These are phyloP conservation scores for Darevskia nairensis DNA, from an alignment of 2,797 vertebrate species.

Conservation along the genomic window DNA sequence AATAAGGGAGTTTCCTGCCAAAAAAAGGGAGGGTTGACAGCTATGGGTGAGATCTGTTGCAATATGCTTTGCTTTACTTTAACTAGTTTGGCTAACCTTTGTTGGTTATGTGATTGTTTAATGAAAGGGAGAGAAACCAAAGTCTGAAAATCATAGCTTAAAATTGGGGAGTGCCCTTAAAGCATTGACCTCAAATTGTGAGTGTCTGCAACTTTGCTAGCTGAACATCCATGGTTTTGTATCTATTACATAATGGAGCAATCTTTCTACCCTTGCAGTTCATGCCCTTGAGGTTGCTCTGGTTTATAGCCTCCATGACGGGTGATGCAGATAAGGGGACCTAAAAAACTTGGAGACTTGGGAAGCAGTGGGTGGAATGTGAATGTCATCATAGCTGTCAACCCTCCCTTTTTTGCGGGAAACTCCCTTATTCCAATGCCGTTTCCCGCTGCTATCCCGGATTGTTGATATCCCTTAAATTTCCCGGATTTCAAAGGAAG, in stretches of 20 bases:
- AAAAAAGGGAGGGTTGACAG: too few species aligned
- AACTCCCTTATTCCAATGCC: too few species aligned
- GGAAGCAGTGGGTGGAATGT: background rate
- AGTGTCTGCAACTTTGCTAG: background rate
- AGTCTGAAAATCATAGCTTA: background rate
- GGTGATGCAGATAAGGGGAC: rapidly evolving
- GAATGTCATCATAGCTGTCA: too few species aligned
- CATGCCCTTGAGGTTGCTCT: rapidly evolving
- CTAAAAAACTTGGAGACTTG: rapidly evolving
- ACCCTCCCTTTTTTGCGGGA: too few species aligned
- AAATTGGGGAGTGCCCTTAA: background rate
- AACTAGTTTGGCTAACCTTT: background rate
- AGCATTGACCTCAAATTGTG: background rate
- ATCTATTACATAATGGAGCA: background rate
- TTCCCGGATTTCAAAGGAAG: too few species aligned
- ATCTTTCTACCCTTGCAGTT: background rate
- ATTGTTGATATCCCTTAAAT: too few species aligned
- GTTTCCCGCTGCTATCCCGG: too few species aligned
- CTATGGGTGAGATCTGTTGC: too few species aligned
- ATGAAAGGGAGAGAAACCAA: background rate
- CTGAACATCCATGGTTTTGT: rapidly evolving
- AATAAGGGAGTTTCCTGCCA: too few species aligned
- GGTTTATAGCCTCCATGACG: background rate
- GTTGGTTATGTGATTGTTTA: background rate
- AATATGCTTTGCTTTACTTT: background rate